A percentile compares a stretch with the other conserved stretches of the same genome.
These are phyloP conservation scores for Lathamus discolor DNA, from an alignment of 2,113 vertebrate species.

Conservation along the genomic window DNA sequence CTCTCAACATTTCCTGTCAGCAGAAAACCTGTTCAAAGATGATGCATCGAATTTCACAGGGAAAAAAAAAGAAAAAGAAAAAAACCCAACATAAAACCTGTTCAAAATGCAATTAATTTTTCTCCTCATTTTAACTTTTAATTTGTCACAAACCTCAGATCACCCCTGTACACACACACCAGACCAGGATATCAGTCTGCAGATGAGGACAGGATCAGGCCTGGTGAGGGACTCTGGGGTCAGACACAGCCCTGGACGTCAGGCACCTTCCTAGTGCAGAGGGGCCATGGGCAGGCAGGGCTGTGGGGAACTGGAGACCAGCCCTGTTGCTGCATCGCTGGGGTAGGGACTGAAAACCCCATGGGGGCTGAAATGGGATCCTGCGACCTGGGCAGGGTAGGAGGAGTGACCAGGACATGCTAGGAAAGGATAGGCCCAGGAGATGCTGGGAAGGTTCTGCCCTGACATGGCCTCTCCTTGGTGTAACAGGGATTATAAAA, in stretches of 20 bases:
- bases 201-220: neutral
- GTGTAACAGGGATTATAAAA: neutral
- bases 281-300: neutral
- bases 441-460: neutral
- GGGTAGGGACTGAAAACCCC: neutral
- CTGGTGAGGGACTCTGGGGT: accelerated
- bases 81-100: accelerated
- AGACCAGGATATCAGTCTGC: neutral
- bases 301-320: neutral
- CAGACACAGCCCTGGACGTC: neutral
- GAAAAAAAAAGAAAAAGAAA: neutral
- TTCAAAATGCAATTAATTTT: neutral
- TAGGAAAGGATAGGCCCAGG: neutral
- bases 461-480: neutral
- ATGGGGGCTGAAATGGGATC: neutral
- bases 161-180: accelerated
- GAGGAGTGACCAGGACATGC: neutral
- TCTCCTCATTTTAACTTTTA: neutral
- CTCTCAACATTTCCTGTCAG: neutral
- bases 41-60: neutral
- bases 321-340: neutral
- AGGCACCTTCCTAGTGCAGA: neutral
- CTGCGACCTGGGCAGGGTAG: neutral
- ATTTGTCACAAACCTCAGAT: neutral
- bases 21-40: neutral